A percentile compares a stretch with the other conserved stretches of the same genome.
Evolutionary conservation across 1,140 invertebrate species (phyloP).

Genomic region (Heliothis subflexa): DNA sequence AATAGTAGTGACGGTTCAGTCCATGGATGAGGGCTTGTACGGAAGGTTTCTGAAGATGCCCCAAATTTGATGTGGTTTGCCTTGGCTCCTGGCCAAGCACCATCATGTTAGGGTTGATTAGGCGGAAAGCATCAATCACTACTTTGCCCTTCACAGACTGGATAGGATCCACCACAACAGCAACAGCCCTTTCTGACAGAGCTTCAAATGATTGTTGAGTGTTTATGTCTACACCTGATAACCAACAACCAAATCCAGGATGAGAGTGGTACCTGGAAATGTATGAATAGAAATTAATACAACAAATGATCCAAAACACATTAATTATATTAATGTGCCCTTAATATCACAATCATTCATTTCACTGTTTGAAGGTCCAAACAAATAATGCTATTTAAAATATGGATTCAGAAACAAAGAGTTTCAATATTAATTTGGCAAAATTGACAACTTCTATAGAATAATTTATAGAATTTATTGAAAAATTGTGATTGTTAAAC

Average conservation of each 20-base stretch:
- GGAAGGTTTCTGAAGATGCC: conserved; percentile 99
- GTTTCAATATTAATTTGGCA: too few relatives aligned
- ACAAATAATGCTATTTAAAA: too few relatives aligned
- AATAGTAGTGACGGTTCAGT: conserved; percentile 99
- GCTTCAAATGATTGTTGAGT: conserved; percentile 99
- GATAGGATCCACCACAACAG: conserved; percentile 99
- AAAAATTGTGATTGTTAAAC: not conserved
- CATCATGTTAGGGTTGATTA: conserved; percentile 99
- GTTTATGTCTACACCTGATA: conserved; percentile 99
- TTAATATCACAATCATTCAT: too few relatives aligned
- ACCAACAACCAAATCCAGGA: conserved; percentile 99
- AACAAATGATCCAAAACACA: too few relatives aligned
- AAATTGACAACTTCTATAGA: not conserved
- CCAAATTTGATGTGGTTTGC: conserved; percentile 99
- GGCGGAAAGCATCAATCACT: conserved; percentile 97
- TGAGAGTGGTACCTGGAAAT: conserved; percentile 96
- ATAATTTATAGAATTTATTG: not conserved
- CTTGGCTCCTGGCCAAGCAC: conserved; percentile 99
- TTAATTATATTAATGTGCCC: too few relatives aligned
- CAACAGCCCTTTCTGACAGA: conserved; percentile 98
- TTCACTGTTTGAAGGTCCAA: too few relatives aligned
- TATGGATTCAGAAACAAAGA: too few relatives aligned
- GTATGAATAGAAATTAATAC: not conserved
- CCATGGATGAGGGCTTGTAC: conserved; percentile 99
- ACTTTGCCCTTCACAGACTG: conserved; percentile 99